These are phyloP conservation scores for Nomada lathburiana DNA, from an alignment of 2,888 invertebrate genomes.

Conservation along the genomic window DNA sequence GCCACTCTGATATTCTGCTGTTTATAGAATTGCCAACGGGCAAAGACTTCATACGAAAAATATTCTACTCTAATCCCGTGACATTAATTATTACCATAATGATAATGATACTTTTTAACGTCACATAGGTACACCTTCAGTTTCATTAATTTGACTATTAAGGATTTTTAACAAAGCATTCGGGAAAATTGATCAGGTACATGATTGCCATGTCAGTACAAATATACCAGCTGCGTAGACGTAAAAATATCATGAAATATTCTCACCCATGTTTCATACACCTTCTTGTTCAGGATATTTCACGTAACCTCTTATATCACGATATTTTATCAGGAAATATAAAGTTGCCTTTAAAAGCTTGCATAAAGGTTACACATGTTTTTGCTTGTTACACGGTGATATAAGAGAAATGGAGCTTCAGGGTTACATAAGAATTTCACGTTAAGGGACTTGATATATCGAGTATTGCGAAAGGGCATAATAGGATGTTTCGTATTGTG, in stretches of 20 bases:
- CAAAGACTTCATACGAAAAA: no score
- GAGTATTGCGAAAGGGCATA: slow-evolving; percentile 1
- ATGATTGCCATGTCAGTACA: no score
- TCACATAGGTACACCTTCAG: no score
- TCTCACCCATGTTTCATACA: neutral
- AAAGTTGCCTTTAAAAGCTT: neutral
- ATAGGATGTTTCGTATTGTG: slow-evolving; percentile 20
- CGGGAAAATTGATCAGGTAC: no score
- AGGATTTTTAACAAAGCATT: no score
- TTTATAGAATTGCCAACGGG: no score
- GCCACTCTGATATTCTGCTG: no score
- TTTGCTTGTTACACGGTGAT: neutral
- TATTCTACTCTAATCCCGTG: no score
- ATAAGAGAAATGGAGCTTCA: neutral
- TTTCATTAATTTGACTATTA: no score
- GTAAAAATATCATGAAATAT: neutral
- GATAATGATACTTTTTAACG: no score
- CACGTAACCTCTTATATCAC: neutral
- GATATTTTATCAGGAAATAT: neutral
- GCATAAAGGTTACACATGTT: neutral
- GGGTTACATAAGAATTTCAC: slow-evolving; percentile 9
- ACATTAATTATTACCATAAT: no score
- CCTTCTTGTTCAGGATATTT: neutral
- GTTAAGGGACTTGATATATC: neutral
- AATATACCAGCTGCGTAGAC: no score